Conservation (phyloP, 2,888 invertebrate genomes). For the Pristionchus arcanus region DNA sequence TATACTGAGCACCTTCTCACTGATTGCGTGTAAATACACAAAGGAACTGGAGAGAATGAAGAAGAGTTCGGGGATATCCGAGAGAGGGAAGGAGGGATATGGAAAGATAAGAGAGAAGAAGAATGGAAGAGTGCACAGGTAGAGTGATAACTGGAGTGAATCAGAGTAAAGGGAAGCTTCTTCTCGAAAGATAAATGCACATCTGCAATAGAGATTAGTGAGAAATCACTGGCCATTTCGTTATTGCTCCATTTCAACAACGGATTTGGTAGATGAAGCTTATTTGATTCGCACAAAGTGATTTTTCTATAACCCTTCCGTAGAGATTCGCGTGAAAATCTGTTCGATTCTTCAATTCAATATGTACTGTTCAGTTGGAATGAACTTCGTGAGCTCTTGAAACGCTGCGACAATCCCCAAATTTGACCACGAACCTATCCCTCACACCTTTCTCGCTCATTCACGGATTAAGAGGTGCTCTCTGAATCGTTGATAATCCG, state of each 20-base stretch:
- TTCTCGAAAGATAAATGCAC: neutral
- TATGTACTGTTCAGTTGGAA: no score
- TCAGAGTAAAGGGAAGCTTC: slow-evolving; percentile 31
- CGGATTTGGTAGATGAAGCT: neutral
- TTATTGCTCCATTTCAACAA: neutral
- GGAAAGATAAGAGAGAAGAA: neutral
- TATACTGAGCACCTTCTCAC: neutral
- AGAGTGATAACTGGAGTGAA: slow-evolving; percentile 42
- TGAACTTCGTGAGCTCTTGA: no score
- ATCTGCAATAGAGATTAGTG: neutral
- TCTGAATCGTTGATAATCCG: slow-evolving; percentile 17
- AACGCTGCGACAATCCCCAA: neutral
- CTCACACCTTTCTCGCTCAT: neutral
- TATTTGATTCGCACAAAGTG: neutral
- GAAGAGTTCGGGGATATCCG: neutral
- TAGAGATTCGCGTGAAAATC: no score
- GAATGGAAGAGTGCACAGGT: neutral
- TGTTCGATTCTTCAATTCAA: no score
- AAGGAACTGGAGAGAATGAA: neutral
- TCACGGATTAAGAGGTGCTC: neutral
- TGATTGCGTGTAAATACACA: slow-evolving; percentile 27
- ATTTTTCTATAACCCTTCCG: no score
- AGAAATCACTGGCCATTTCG: neutral
- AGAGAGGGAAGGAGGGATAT: slow-evolving; percentile 13
- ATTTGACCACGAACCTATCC: neutral